These are phyloP conservation scores for Aptenodytes patagonicus DNA, from an alignment of 2,113 vertebrate species.

Conservation along the genomic window DNA sequence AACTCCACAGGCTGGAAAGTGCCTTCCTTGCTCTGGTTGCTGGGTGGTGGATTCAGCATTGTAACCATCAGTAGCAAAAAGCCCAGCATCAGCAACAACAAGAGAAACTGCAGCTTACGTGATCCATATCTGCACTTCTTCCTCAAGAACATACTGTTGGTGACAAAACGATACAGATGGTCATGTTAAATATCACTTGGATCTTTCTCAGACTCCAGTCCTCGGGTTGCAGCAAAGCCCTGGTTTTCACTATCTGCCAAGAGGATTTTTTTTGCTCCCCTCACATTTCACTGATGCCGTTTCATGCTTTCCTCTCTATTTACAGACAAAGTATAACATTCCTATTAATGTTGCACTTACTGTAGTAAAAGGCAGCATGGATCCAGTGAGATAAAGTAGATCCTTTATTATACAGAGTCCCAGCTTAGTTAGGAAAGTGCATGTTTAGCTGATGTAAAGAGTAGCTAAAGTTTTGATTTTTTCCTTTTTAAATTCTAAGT, in stretches of 20 bases:
- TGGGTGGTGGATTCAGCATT: slow-evolving; percentile 68
- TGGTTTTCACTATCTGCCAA: slow-evolving; percentile 16
- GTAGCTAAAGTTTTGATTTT: background rate
- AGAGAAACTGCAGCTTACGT: slow-evolving; percentile 71
- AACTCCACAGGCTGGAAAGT: slow-evolving; percentile 35
- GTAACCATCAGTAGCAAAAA: slow-evolving; percentile 72
- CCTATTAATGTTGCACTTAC: slow-evolving; percentile 45
- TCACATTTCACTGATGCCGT: slow-evolving; percentile 21
- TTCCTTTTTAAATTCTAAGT: slow-evolving; percentile 7
- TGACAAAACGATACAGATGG: slow-evolving; percentile 61
- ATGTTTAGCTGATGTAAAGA: background rate
- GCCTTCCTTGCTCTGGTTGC: slow-evolving; percentile 25
- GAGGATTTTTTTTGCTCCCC: background rate
- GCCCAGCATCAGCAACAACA: slow-evolving; percentile 75
- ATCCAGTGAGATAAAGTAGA: slow-evolving; percentile 35
- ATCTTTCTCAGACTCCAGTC: slow-evolving; percentile 5
- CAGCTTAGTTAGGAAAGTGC: background rate
- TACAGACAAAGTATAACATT: slow-evolving; percentile 14
- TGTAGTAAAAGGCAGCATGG: slow-evolving; percentile 11
- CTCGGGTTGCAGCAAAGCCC: slow-evolving; percentile 9
- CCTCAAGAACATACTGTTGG: slow-evolving; percentile 77
- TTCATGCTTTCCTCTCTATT: slow-evolving; percentile 31
- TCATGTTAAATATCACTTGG: slow-evolving; percentile 65
- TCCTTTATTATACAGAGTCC: background rate
- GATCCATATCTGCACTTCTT: slow-evolving; percentile 69